These are phyloP conservation scores for Atractosteus spatula DNA, from an alignment of 2,113 vertebrate species.

Conservation along the genomic window DNA sequence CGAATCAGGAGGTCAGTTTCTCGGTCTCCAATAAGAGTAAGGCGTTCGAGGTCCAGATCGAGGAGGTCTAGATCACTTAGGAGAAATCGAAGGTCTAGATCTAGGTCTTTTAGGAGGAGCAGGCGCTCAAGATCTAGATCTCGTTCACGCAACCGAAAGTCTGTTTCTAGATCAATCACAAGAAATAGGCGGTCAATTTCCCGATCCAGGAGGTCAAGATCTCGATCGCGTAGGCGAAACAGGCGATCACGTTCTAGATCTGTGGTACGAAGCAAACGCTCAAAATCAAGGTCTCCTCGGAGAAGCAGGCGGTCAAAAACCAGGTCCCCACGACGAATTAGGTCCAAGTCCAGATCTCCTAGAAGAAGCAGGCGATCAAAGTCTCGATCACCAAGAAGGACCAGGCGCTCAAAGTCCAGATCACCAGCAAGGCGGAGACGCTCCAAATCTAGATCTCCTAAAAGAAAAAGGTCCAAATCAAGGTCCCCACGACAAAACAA, in stretches of 20 bases:
- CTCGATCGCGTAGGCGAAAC: slow-evolving; percentile 51
- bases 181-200: neutral
- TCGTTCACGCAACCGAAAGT: slow-evolving; percentile 47
- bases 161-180: slow-evolving; percentile 44
- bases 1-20: slow-evolving; percentile 10
- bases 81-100: slow-evolving; percentile 43
- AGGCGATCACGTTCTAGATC: slow-evolving; percentile 65
- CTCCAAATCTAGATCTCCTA: slow-evolving; percentile 52
- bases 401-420: slow-evolving; percentile 21
- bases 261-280: slow-evolving; percentile 48
- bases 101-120: slow-evolving; percentile 38
- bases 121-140: slow-evolving; percentile 61
- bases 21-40: slow-evolving; percentile 42
- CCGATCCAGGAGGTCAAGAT: slow-evolving; percentile 49
- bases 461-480: slow-evolving; percentile 30
- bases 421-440: slow-evolving; percentile 35
- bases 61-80: slow-evolving; percentile 51
- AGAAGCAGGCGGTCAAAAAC: slow-evolving; percentile 17
- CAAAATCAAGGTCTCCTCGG: slow-evolving; percentile 40
- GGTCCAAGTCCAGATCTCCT: slow-evolving; percentile 52
- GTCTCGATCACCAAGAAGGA: slow-evolving; percentile 36
- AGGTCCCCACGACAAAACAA: slow-evolving; percentile 38
- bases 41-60: slow-evolving; percentile 56
- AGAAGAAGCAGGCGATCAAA: slow-evolving; percentile 46
- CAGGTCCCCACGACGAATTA: slow-evolving; percentile 34